Evolutionary conservation across 2,797 vertebrate species (phyloP).

Genomic region (Lithobates sylvaticus): DNA sequence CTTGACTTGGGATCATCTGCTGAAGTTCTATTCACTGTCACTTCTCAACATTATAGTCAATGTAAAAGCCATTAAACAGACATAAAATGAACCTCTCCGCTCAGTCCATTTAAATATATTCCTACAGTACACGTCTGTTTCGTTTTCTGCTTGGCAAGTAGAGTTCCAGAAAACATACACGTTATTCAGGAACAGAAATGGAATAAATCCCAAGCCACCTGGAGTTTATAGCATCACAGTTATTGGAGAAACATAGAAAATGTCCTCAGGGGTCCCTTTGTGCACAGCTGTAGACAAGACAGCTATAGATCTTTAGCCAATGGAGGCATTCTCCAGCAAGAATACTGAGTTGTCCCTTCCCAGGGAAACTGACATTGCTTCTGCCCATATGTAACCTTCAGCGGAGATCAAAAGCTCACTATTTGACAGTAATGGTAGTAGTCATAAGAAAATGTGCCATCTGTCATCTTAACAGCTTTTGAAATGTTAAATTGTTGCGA

Average conservation of each 20-base stretch:
- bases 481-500: conserved; percentile 79
- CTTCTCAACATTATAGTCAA: conserved; percentile 6
- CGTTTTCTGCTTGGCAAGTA: conserved; percentile 70
- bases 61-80: conserved; percentile 24
- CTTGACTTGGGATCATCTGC: not conserved
- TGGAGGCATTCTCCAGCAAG: conserved; percentile 64
- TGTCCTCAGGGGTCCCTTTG: conserved; percentile 66
- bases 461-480: conserved; percentile 80
- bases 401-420: conserved; percentile 72
- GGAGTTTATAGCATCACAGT: conserved; percentile 69
- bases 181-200: conserved; percentile 64
- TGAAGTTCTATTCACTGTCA: not conserved
- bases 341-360: conserved; percentile 66
- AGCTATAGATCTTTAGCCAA: conserved; percentile 66
- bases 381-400: conserved; percentile 82
- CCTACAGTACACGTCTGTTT: conserved; percentile 59
- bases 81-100: not conserved
- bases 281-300: conserved; percentile 69
- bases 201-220: conserved; percentile 78
- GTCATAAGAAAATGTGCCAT: conserved; percentile 78
- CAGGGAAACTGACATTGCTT: conserved; percentile 68
- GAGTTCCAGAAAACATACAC: conserved; percentile 28
- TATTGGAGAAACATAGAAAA: conserved; percentile 61
- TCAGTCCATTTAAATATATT: conserved; percentile 43
- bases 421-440: conserved; percentile 79